Evolutionary conservation across 2,888 invertebrate species (phyloP).

Genomic region (Tiphia femorata): DNA sequence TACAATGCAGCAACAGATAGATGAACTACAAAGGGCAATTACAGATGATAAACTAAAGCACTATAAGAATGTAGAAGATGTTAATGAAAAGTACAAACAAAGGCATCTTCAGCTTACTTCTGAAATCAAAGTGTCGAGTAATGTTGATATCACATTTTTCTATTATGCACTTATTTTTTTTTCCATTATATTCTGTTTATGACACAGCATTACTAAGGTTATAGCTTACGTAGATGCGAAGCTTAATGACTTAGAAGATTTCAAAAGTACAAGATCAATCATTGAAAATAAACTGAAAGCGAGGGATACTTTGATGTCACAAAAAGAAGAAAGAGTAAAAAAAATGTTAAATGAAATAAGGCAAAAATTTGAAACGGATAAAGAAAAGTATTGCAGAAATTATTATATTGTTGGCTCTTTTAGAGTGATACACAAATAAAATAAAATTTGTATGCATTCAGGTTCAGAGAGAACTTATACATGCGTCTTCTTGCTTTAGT

Average conservation of each 20-base stretch:
- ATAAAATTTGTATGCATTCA: conserved; percentile 18
- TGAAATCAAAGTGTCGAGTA: conserved; percentile 56
- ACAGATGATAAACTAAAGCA: conserved; percentile 39
- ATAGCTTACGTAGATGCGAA: conserved; percentile 48
- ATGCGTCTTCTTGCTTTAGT: conserved; percentile 45
- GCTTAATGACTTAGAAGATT: conserved; percentile 58
- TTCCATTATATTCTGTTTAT: not conserved
- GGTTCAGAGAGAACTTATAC: conserved; percentile 57
- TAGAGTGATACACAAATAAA: not conserved
- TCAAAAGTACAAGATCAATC: conserved; percentile 40
- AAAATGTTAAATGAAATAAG: conserved; percentile 40
- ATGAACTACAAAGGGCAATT: conserved; percentile 29
- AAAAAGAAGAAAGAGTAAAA: conserved; percentile 42
- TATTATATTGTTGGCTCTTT: conserved; percentile 1
- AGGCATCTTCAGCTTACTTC: conserved; percentile 46
- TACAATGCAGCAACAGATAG: conserved; percentile 29
- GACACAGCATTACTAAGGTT: not conserved
- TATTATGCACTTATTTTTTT: not conserved
- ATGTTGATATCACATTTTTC: conserved; percentile 11
- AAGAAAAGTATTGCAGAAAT: conserved; percentile 50
- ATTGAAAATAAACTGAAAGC: conserved; percentile 47
- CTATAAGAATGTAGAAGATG: conserved; percentile 29
- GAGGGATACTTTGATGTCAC: conserved; percentile 28
- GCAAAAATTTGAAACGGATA: conserved; percentile 50
- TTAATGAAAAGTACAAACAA: conserved; percentile 44